phyloP scores from a whole-genome alignment of 2,888 invertebrate species.

The Brachyptera putata region DNA sequence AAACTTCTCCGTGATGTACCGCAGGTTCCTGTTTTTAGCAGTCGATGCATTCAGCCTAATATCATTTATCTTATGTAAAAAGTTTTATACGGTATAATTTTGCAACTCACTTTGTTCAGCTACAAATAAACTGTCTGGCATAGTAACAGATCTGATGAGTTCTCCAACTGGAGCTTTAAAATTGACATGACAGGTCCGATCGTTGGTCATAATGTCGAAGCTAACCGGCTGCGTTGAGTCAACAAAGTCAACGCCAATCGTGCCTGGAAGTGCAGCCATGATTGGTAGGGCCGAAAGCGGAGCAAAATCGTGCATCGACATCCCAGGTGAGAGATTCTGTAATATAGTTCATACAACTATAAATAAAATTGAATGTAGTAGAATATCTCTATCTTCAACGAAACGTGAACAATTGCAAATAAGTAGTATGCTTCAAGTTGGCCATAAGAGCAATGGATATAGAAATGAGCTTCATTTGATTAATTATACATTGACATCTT shows the following conservation, averaged over 20 bases:
- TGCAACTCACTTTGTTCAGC: constrained; percentile 59
- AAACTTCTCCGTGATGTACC: no score
- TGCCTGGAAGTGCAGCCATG: constrained; percentile 59
- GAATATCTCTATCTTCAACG: no score
- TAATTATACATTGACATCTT: no score
- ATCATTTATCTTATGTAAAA: no score
- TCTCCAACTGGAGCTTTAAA: constrained; percentile 85
- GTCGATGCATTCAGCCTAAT: no score
- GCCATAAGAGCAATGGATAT: no score
- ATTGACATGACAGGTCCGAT: constrained; percentile 41
- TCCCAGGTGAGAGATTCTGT: constrained; percentile 63
- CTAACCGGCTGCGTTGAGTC: constrained; percentile 86
- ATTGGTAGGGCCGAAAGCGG: constrained; percentile 60
- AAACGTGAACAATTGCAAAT: no score
- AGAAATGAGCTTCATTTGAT: no score
- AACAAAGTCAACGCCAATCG: constrained; percentile 85
- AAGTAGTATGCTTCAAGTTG: no score
- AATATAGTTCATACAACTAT: constrained; percentile 34
- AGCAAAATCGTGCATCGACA: constrained; percentile 71
- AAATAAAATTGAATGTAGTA: no score
- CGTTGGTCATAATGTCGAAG: constrained; percentile 60
- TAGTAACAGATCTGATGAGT: constrained; percentile 72
- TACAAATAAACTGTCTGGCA: constrained; percentile 67
- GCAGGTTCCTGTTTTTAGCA: no score
- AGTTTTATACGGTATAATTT: no score